phyloP scores from a whole-genome alignment of 2,113 vertebrate genomes.

The Hyperopisus bebe region DNA sequence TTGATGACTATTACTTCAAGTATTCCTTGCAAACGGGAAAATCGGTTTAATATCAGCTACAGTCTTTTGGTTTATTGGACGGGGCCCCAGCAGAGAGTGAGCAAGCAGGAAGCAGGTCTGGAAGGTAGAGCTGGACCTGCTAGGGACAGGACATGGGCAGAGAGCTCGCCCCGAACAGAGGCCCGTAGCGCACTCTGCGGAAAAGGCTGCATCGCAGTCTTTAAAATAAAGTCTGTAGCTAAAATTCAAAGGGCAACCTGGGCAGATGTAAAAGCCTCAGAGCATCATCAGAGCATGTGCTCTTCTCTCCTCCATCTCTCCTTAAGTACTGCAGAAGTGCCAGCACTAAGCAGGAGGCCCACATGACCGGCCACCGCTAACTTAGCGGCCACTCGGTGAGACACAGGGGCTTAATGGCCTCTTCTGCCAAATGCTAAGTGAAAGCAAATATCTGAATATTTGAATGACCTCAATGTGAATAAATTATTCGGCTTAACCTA shows the following conservation, averaged over 20 bases:
- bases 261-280: background rate
- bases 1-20: background rate
- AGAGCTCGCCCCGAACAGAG: background rate
- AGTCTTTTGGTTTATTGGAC: background rate
- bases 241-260: background rate
- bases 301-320: background rate
- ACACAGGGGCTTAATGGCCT: background rate
- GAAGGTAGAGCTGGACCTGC: background rate
- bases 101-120: background rate
- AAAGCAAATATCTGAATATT: background rate
- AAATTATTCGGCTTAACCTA: too few relatives aligned
- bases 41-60: background rate
- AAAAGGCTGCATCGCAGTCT: too few relatives aligned
- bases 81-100: background rate
- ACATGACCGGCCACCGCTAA: background rate
- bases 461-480: too few relatives aligned
- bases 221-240: background rate
- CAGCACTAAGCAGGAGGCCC: background rate
- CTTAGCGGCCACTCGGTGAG: background rate
- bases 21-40: background rate
- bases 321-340: background rate
- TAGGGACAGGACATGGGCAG: background rate
- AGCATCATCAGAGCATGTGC: background rate
- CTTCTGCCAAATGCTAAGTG: background rate
- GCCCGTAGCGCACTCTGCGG: too few relatives aligned